A percentile compares a stretch with the other conserved stretches of the same genome.
These are phyloP conservation scores for Trisateles emortualis DNA, from an alignment of 2,888 invertebrate species.

Conservation along the genomic window DNA sequence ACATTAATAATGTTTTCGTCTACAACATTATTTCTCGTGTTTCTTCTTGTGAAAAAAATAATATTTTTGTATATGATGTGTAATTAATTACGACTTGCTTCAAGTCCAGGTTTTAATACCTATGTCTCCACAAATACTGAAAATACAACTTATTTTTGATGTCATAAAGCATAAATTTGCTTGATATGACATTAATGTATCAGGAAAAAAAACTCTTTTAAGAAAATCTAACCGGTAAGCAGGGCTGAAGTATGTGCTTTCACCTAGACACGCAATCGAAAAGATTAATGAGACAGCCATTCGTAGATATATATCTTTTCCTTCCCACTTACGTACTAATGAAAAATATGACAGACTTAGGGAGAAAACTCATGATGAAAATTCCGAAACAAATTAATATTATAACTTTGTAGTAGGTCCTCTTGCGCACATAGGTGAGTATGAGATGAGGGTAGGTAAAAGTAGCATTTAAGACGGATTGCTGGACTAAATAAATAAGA, in stretches of 20 bases:
- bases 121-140: not conserved
- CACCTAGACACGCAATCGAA: slow-evolving; percentile 26
- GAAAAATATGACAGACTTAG: slow-evolving; percentile 3
- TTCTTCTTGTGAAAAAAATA: too few species aligned
- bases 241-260: slow-evolving; percentile 17
- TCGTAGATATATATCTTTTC: not conserved
- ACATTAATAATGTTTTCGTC: not conserved
- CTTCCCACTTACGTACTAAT: not conserved
- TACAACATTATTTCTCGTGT: not conserved
- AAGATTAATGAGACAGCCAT: slow-evolving; percentile 40
- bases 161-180: slow-evolving; percentile 16
- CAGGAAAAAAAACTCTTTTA: slow-evolving; percentile 7
- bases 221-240: slow-evolving; percentile 21
- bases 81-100: slow-evolving; percentile 28
- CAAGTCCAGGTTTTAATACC: slow-evolving; percentile 1
- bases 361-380: not conserved
- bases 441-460: too few species aligned
- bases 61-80: slow-evolving; percentile 7
- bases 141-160: not conserved
- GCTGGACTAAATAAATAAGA: too few species aligned
- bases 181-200: not conserved
- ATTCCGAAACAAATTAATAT: too few species aligned
- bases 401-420: too few species aligned
- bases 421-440: too few species aligned
- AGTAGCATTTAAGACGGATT: too few species aligned